Conservation (phyloP, 1,140 invertebrate species). For the Drosophila nigrodunni region DNA sequence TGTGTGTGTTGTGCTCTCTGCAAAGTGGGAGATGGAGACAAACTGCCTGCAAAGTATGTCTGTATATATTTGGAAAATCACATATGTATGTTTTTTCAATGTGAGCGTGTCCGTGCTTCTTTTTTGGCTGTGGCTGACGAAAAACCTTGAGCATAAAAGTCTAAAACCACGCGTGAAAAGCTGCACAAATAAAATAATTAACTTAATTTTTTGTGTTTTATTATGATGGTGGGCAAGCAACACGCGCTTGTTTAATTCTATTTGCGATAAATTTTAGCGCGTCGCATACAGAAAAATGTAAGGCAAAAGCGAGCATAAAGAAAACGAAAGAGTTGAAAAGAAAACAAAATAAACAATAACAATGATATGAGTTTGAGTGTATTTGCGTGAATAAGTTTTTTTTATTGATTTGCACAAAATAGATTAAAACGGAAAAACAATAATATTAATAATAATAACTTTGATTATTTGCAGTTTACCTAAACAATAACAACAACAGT, state of each 20-base stretch:
- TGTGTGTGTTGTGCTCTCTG: constrained; percentile 32
- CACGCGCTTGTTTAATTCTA: constrained; percentile 41
- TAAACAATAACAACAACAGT: constrained; percentile 32
- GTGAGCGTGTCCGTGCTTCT: constrained; percentile 16
- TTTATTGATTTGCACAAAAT: constrained; percentile 26
- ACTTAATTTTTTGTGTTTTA: constrained; percentile 21
- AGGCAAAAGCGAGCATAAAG: constrained; percentile 15
- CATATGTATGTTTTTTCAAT: constrained; percentile 53
- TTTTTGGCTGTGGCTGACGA: constrained; percentile 59
- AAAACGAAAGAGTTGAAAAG: constrained; percentile 34
- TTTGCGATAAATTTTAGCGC: constrained; percentile 44
- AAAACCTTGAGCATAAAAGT: constrained; percentile 58
- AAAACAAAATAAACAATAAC: constrained; percentile 56
- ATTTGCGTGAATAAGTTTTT: constrained; percentile 6
- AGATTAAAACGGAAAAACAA: constrained; percentile 9
- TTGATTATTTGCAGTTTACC: constrained; percentile 24
- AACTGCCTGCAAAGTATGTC: constrained; percentile 56
- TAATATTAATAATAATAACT: constrained; percentile 18
- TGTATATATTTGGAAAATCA: constrained; percentile 37
- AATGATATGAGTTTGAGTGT: constrained; percentile 22
- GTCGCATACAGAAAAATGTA: constrained; percentile 37
- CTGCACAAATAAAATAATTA: constrained; percentile 45
- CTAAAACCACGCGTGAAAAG: constrained; percentile 59
- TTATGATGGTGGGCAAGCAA: constrained; percentile 36
- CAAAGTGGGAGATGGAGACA: constrained; percentile 48